Evolutionary conservation across 1,140 invertebrate genomes (phyloP), one percentile per base, ranked within the genome.

Genomic region (Uloborus diversus): DNA sequence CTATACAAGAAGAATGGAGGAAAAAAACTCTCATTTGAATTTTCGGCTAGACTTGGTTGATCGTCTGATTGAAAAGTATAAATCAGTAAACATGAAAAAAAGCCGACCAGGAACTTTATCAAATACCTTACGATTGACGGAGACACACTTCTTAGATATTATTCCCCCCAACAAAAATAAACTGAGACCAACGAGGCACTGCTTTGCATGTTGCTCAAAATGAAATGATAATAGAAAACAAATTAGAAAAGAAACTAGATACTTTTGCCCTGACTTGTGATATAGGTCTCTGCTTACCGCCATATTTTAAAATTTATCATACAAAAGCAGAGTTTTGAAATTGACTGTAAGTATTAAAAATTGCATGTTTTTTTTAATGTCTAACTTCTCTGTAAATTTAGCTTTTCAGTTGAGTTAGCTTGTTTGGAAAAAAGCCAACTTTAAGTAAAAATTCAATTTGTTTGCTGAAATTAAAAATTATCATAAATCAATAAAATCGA

Each of bases 221-320:
- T 37, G 25, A 28, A 30, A 78, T 27, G 69, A 35, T 57, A 37
- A 20, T 2, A 14, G 42, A 37, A 49, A 61, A 30, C 28, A 37
- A 30, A 59, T 33, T 25, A 75, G 71, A 75, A 75, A 62, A 75
- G 71, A 75, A 75, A 75, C 56, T 23, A 62, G 17, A 61, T 61
- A 47, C 62, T 66, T 61, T 65, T 75, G 71, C 53, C 30, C n/a
- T 59, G 56, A n/a, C n/a, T n/a, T 75, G 71, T 28, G 62, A 65
- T 64, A 7, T 75, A 0, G 70, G 70, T 35, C 20, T 61, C 20
- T 75, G 71, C 71, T 62, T 64, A 9, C 25, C 57, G 1, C 68
- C 28, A 0, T 71, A 17, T 47, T 71, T 71, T 57, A 47, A 71
- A 57, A 71, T 57, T 75, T 75, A 17, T 47, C 57, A 62, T 30